phyloP scores from a whole-genome alignment of 2,888 invertebrate species.

The Heliconius hortense region DNA sequence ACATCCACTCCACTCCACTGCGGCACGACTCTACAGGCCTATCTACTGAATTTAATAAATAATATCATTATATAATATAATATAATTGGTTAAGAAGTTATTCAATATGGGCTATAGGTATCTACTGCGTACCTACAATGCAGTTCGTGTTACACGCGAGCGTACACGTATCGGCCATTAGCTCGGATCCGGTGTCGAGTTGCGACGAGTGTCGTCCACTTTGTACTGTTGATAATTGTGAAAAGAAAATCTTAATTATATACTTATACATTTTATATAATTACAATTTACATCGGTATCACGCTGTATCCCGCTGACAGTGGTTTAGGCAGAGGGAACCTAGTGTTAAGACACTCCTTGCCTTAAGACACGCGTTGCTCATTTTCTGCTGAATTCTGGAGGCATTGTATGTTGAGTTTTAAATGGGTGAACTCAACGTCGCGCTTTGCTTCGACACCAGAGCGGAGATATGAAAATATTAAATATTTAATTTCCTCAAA shows the following conservation, averaged over 20 bases:
- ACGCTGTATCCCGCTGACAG: too few relatives aligned
- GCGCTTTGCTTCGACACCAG: too few relatives aligned
- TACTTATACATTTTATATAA: not conserved
- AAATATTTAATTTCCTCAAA: too few relatives aligned
- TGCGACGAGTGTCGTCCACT: constrained; percentile 34
- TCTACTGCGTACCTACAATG: constrained; percentile 24
- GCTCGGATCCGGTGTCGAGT: constrained; percentile 49
- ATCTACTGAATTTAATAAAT: not conserved
- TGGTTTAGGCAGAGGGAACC: not conserved
- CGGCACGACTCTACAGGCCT: too few relatives aligned
- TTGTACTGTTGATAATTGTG: constrained; percentile 19
- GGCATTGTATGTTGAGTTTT: too few relatives aligned
- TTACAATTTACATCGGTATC: not conserved
- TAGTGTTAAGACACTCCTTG: too few relatives aligned
- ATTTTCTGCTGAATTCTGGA: not conserved
- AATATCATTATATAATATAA: not conserved
- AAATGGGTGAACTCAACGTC: too few relatives aligned
- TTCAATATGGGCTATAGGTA: constrained; percentile 28
- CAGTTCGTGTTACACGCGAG: constrained; percentile 45
- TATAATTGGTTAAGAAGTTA: constrained; percentile 30
- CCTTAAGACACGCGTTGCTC: too few relatives aligned
- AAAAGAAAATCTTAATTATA: constrained; percentile 8
- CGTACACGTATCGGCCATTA: constrained; percentile 49
- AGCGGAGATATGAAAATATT: not conserved
- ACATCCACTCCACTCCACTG: too few relatives aligned